A percentile compares a stretch with the other conserved stretches of the same genome.
Conservation (phyloP, 2,797 vertebrate genomes). For the Gallirallus australis region DNA sequence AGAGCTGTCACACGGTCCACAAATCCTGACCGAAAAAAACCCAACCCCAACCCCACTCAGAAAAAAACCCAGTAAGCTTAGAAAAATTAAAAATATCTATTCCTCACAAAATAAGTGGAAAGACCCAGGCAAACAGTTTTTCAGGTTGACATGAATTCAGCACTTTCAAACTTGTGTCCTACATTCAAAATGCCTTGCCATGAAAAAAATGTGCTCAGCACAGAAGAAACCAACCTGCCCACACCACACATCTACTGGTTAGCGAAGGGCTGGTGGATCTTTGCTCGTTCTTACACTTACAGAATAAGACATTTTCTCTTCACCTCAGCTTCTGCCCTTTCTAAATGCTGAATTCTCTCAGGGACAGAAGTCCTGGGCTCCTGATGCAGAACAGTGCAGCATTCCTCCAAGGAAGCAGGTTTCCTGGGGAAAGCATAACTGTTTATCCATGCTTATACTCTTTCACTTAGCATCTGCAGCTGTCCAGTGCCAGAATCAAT, state of each 20-base stretch:
- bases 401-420: not conserved
- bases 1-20: not conserved
- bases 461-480: not conserved
- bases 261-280: not conserved
- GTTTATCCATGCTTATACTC: not conserved
- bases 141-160: constrained; percentile 4
- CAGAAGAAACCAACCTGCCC: constrained; percentile 5
- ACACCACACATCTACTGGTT: constrained; percentile 16
- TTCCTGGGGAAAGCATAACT: not conserved
- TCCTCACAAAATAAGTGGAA: not conserved
- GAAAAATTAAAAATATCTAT: not conserved
- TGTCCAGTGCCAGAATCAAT: not conserved
- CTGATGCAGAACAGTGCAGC: not conserved
- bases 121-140: not conserved
- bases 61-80: not conserved
- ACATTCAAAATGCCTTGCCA: constrained; percentile 35
- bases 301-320: not conserved
- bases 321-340: not conserved
- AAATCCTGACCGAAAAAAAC: not conserved
- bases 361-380: not conserved
- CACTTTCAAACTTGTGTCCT: constrained; percentile 15
- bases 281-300: not conserved
- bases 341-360: not conserved
- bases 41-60: not conserved
- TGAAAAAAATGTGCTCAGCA: constrained; percentile 7